Base-by-base conservation (phyloP, 2,113 vertebrate genomes). In the Malurus cyaneus region DNA sequence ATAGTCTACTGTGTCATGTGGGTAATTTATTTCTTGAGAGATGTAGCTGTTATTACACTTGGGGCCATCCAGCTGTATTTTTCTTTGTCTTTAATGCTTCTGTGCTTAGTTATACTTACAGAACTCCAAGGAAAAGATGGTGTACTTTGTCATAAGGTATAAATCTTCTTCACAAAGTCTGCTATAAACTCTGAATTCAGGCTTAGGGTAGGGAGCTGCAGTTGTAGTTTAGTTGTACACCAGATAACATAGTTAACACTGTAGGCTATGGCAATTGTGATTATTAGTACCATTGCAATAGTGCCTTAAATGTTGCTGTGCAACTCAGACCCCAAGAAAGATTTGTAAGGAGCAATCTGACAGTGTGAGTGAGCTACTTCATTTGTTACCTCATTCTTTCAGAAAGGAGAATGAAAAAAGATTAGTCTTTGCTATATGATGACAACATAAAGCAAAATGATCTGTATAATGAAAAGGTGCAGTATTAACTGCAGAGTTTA, bases 21-120 rank as follows among this genome's bases (percentile, higher is more conserved):
- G 72, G 64, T 88, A 94, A 96, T 93, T 89, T 69, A 95, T 94
- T 95, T 92, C 64, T 70, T 94, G 80, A 88, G 77, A 94, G 73
- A 93, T 93, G 61, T 84, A 92, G 64, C 81, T 80, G 24, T 93
- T 96, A 84, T 72, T 92, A 93, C 74, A 89, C 73, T 73, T 80
- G 86, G 73, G 72, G 36, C 28, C 11, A 53, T 28, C 52, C 71
- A 87, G 46, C 57, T 93, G 17, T 41, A 88, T 95, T 97, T 97
- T 94, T 95, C 36, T 94, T 95, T 88, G 83, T 90, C 74, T 96
- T 93, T 69, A 95, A 60, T 65, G 60, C 3, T 93, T 80, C 90
- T 91, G 18, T 11, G 9, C 69, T 96, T 95, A 94, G 71, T 59
- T 92, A 60, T 78, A 46, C 59, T 83, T 92, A 88, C 20, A 76